These are phyloP conservation scores for Aphis gossypii DNA, from an alignment of 1,140 invertebrate species.

Conservation along the genomic window DNA sequence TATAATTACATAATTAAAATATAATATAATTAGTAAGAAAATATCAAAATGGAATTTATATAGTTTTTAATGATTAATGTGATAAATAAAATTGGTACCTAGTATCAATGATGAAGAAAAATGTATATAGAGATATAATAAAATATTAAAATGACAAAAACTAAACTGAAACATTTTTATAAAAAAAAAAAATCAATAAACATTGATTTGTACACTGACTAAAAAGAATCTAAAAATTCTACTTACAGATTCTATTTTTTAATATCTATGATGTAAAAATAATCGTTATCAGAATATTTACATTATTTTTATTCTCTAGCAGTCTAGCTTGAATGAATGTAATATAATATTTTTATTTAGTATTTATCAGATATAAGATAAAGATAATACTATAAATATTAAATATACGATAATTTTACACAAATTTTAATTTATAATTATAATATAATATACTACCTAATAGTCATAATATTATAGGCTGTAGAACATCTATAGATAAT, in stretches of 20 bases:
- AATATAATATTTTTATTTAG: no score
- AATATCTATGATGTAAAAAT: not conserved
- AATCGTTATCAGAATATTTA: not conserved
- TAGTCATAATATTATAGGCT: no score
- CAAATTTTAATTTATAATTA: no score
- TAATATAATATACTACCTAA: no score
- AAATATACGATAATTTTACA: no score
- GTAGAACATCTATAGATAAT: no score
- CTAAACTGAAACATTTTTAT: not conserved
- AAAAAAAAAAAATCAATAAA: no score
- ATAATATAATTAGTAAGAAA: not conserved
- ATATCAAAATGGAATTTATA: not conserved
- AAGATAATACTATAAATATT: no score
- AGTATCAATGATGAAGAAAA: not conserved
- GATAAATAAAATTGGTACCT: slow-evolving; percentile 8
- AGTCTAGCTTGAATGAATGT: no score
- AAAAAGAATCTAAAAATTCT: no score
- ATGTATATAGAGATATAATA: not conserved
- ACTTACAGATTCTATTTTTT: not conserved
- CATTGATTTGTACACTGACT: no score
- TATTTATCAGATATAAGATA: no score
- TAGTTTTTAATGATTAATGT: not conserved
- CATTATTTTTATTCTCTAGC: not conserved
- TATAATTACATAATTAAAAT: not conserved
- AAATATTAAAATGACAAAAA: not conserved